Conservation (phyloP, 2,797 vertebrate genomes). For the Antennarius maculatus region DNA sequence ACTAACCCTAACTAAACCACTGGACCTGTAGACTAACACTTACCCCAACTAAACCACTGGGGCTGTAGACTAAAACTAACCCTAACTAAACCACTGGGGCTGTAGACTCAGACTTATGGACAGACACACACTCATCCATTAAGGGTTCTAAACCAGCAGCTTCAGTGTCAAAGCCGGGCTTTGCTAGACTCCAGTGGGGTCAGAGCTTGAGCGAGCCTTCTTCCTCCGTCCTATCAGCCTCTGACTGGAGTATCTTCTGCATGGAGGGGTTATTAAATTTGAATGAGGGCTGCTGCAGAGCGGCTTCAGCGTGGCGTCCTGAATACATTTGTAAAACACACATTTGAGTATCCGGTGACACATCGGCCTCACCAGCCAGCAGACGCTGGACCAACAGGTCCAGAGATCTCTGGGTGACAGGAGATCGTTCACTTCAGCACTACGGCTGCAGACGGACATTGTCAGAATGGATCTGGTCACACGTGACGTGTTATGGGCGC, state of each 20-base stretch:
- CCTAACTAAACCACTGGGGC: too few relatives aligned
- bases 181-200: conserved; percentile 16
- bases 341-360: conserved; percentile 71
- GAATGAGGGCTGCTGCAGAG: conserved; percentile 72
- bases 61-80: too few relatives aligned
- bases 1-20: too few relatives aligned
- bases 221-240: conserved; percentile 39
- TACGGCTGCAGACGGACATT: too few relatives aligned
- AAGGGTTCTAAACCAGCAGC: too few relatives aligned
- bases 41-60: too few relatives aligned
- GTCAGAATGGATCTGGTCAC: conserved; percentile 3
- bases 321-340: conserved; percentile 73
- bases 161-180: too few relatives aligned
- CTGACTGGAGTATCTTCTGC: conserved; percentile 64
- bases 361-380: conserved; percentile 52
- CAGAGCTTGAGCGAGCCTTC: conserved; percentile 32
- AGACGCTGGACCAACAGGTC: not conserved
- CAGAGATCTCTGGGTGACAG: conserved; percentile 23
- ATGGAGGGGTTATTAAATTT: conserved; percentile 79
- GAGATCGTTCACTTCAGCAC: too few relatives aligned
- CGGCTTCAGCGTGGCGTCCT: conserved; percentile 76
- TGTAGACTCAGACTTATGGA: too few relatives aligned
- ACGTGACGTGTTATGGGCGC: conserved; percentile 50
- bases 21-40: too few relatives aligned
- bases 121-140: too few relatives aligned